Evolutionary conservation across 2,888 invertebrate genomes (phyloP).

Genomic region (Crepidodera aurea): DNA sequence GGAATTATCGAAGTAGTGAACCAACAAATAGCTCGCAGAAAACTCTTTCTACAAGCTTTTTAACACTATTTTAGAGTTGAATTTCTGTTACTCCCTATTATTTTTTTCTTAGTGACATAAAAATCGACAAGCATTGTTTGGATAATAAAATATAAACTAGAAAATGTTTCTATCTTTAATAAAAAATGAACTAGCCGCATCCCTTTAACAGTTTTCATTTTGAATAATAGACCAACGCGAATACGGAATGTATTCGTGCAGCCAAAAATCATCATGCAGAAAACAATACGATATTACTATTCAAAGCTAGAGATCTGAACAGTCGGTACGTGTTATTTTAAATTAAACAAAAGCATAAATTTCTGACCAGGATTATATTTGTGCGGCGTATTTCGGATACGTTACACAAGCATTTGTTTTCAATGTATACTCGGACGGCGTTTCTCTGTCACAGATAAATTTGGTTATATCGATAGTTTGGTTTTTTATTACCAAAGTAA

Average conservation of each 20-base stretch:
- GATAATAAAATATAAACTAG: too few species aligned
- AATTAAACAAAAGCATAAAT: conserved; percentile 34
- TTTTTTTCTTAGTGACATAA: too few species aligned
- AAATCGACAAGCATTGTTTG: too few species aligned
- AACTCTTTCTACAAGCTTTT: too few species aligned
- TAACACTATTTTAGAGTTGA: too few species aligned
- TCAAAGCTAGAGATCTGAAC: conserved; percentile 13
- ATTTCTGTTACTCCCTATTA: too few species aligned
- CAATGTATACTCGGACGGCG: conserved; percentile 30
- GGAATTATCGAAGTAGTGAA: too few species aligned
- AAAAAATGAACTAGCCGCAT: too few species aligned
- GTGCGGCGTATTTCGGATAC: conserved; percentile 23
- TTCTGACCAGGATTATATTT: conserved; percentile 22
- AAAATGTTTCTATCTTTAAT: too few species aligned
- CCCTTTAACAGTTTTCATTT: too few species aligned
- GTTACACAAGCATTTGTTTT: conserved; percentile 32
- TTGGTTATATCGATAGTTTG: not conserved
- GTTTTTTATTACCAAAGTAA: conserved; percentile 2
- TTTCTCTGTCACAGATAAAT: conserved; percentile 16
- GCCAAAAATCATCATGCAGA: conserved; percentile 21
- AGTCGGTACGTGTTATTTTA: conserved; percentile 31
- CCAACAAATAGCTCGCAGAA: too few species aligned
- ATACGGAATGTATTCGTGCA: not conserved
- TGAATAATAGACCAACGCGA: not conserved
- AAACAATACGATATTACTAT: conserved; percentile 24